phyloP scores from a whole-genome alignment of 2,888 invertebrate genomes.

The Philonicus albiceps region DNA sequence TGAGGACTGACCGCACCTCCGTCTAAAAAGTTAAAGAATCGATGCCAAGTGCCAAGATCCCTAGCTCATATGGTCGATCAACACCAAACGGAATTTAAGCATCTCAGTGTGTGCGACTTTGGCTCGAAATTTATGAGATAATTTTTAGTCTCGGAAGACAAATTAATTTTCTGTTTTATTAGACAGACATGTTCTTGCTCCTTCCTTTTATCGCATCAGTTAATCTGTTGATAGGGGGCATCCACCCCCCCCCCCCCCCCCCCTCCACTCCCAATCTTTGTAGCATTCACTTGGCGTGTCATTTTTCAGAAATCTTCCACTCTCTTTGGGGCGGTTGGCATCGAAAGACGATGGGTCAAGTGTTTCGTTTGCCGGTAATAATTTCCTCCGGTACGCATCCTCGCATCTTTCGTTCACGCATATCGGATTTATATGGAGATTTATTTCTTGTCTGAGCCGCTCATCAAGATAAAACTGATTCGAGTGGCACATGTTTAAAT shows the following conservation, averaged over 20 bases:
- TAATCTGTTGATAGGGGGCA: constrained; percentile 43
- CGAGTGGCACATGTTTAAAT: constrained; percentile 34
- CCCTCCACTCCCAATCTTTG: too few species aligned
- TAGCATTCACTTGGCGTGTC: constrained; percentile 36
- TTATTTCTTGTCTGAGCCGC: constrained; percentile 25
- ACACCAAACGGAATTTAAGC: background rate
- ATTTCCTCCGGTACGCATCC: constrained; percentile 18
- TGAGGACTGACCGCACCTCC: background rate
- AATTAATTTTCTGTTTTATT: constrained; percentile 49
- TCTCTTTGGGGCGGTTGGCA: constrained; percentile 4
- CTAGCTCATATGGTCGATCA: background rate
- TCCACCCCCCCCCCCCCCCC: too few species aligned
- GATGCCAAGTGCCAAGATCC: background rate
- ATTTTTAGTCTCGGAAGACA: constrained; percentile 46
- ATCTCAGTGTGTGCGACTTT: background rate
- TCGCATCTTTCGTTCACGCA: background rate
- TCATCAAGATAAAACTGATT: constrained; percentile 35
- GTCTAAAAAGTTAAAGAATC: background rate
- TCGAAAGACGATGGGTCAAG: constrained; percentile 15
- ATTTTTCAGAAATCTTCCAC: constrained; percentile 15
- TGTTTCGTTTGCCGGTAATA: constrained; percentile 36
- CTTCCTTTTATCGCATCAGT: constrained; percentile 45
- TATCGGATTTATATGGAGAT: constrained; percentile 12
- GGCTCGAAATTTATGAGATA: constrained; percentile 45
- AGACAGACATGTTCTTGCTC: constrained; percentile 47